Evolutionary conservation across 2,797 vertebrate genomes (phyloP).

Genomic region (Rhinatrema bivittatum): DNA sequence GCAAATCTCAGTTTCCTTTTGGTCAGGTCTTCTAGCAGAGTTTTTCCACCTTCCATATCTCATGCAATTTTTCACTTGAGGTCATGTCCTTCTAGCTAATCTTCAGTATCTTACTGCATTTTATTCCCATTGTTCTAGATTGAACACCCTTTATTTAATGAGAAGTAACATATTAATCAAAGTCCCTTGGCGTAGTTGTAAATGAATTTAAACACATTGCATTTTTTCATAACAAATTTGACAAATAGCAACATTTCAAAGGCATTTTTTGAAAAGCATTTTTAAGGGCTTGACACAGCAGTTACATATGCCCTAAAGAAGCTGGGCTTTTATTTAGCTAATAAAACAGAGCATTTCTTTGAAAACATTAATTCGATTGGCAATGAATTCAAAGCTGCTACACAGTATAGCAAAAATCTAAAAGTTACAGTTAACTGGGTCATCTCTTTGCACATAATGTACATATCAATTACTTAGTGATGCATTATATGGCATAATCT

Average conservation of each 20-base stretch:
- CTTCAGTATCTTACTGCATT: no score
- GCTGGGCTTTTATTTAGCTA: slow-evolving; percentile 21
- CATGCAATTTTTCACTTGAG: no score
- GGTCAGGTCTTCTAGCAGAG: no score
- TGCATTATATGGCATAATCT: slow-evolving; percentile 26
- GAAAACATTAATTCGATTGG: slow-evolving; percentile 18
- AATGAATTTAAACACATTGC: slow-evolving; percentile 9
- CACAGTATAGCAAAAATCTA: slow-evolving; percentile 16
- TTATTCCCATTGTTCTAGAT: no score
- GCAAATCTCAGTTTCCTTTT: no score
- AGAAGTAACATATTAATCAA: no score
- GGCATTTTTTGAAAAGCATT: neutral
- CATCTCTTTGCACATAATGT: slow-evolving; percentile 30
- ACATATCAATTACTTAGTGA: slow-evolving; percentile 42
- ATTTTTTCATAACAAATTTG: slow-evolving; percentile 11
- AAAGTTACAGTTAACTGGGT: slow-evolving; percentile 18
- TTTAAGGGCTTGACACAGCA: slow-evolving; percentile 3
- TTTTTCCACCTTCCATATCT: no score
- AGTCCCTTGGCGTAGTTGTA: no score
- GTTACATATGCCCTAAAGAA: slow-evolving; percentile 7
- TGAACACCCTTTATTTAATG: no score
- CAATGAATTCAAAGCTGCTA: slow-evolving; percentile 19
- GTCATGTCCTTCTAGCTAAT: no score
- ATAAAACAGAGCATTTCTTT: slow-evolving; percentile 21
- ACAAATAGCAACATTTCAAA: slow-evolving; percentile 11